Evolutionary conservation across 2,888 invertebrate genomes (phyloP).

Genomic region (Thymelicus lineola): DNA sequence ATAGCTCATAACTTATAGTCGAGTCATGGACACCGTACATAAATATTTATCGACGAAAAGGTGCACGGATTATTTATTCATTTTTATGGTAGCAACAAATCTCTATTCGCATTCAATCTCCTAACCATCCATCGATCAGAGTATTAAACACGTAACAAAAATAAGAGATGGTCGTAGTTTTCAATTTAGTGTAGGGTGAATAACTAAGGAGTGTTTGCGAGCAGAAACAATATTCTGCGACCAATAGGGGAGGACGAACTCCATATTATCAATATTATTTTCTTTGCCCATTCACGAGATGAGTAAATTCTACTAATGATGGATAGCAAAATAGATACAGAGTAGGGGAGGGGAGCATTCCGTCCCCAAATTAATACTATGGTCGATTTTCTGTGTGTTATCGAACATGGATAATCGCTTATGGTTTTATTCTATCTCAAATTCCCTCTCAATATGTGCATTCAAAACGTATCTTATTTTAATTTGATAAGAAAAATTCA

Average conservation of each 20-base stretch:
- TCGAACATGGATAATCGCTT: conserved; percentile 26
- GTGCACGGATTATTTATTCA: conserved; percentile 32
- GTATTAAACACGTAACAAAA: conserved; percentile 62
- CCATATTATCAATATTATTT: conserved; percentile 57
- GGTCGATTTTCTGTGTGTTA: conserved; percentile 53
- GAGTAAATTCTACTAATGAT: conserved; percentile 47
- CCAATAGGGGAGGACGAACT: conserved; percentile 54
- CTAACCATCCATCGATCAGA: conserved; percentile 66
- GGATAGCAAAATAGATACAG: conserved; percentile 39
- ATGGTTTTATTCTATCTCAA: not conserved
- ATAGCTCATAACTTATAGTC: too few species aligned
- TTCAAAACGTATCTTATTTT: too few species aligned
- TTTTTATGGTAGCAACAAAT: conserved; percentile 57
- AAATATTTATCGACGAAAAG: conserved; percentile 17
- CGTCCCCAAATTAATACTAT: conserved; percentile 35
- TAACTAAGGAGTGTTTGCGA: conserved; percentile 62
- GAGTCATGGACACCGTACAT: not conserved
- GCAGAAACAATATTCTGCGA: conserved; percentile 53
- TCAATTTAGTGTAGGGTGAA: conserved; percentile 66
- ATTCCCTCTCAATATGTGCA: too few species aligned
- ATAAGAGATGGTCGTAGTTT: conserved; percentile 54
- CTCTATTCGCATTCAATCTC: conserved; percentile 67
- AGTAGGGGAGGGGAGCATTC: conserved; percentile 31
- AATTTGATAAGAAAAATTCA: too few species aligned
- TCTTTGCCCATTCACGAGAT: conserved; percentile 45